Evolutionary conservation across 2,888 invertebrate species (phyloP).

Genomic region (Phymatocera aterrima): DNA sequence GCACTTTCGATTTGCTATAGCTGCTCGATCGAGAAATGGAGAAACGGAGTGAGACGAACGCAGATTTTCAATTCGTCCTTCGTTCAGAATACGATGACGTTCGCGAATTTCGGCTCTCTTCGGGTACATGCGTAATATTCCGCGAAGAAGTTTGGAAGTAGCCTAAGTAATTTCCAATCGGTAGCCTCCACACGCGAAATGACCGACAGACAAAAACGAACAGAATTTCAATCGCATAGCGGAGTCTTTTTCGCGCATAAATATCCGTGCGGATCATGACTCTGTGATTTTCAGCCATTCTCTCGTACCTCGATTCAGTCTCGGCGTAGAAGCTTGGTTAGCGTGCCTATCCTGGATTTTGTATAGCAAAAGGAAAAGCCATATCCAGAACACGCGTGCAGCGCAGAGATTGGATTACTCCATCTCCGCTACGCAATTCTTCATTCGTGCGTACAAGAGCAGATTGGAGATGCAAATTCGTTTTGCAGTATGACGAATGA

Average conservation of each 20-base stretch:
- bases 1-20: too few relatives aligned
- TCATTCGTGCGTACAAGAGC: background rate
- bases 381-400: background rate
- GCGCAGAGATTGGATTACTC: constrained; percentile 21
- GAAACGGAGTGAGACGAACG: too few relatives aligned
- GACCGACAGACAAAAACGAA: too few relatives aligned
- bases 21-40: too few relatives aligned
- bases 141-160: background rate
- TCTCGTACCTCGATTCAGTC: background rate
- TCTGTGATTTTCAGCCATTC: background rate
- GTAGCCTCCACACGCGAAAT: too few relatives aligned
- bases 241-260: too few relatives aligned
- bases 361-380: background rate
- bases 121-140: background rate
- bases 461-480: constrained; percentile 5
- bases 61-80: too few relatives aligned
- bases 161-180: background rate
- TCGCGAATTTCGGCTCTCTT: background rate
- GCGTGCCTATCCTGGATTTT: background rate
- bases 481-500: background rate
- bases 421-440: background rate
- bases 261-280: too few relatives aligned
- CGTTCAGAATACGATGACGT: background rate
- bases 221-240: too few relatives aligned
- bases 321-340: background rate